phyloP scores from a whole-genome alignment of 1,140 invertebrate genomes.

The Dreissena polymorpha region DNA sequence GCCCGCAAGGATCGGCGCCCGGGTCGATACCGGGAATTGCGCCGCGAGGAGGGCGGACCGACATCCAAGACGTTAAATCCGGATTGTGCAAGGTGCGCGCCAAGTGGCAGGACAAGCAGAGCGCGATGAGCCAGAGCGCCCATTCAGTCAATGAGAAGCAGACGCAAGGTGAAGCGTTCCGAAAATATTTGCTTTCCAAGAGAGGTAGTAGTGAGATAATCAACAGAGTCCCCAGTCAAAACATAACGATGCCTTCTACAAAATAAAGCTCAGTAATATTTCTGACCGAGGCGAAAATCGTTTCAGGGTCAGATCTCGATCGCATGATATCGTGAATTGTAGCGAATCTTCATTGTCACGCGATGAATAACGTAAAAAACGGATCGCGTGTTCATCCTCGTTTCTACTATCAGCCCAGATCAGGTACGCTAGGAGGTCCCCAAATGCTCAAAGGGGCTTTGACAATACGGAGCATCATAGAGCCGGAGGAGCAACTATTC shows the following conservation, averaged over 20 bases:
- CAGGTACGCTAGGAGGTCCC: background rate
- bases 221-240: background rate
- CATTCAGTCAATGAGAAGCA: background rate
- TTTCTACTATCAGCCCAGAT: background rate
- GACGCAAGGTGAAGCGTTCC: background rate
- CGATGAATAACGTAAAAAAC: background rate
- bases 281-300: background rate
- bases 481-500: no score
- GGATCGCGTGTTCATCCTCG: background rate
- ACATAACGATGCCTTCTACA: background rate
- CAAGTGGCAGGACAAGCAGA: no score
- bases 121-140: background rate
- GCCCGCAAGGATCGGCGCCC: background rate
- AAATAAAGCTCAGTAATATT: background rate
- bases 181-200: background rate
- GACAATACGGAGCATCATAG: no score
- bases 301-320: no score
- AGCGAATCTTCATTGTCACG: no score
- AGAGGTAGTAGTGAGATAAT: background rate
- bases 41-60: background rate
- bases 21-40: background rate
- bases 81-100: background rate
- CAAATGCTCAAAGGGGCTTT: no score
- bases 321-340: no score
- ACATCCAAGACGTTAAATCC: background rate